Conservation (phyloP, 2,113 vertebrate species). For the Planiliza haematocheilus region DNA sequence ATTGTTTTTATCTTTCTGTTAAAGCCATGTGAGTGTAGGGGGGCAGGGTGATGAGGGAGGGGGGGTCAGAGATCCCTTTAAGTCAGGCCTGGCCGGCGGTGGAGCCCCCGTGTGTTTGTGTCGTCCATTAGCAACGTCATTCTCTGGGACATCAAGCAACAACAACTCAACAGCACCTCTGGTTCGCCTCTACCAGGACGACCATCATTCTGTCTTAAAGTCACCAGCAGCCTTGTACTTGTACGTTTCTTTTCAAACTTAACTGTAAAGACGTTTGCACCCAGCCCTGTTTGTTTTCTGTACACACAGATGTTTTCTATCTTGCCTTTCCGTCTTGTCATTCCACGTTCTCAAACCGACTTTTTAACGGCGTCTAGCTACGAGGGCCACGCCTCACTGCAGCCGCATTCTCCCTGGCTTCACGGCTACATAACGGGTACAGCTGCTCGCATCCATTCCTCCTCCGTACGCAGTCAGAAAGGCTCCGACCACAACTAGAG, state of each 20-base stretch:
- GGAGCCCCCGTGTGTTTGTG: no score
- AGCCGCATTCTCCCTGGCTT: neutral
- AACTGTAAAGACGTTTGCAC: constrained; percentile 59
- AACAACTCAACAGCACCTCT: constrained; percentile 63
- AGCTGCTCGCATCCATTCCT: neutral
- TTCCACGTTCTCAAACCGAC: constrained; percentile 56
- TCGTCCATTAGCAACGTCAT: constrained; percentile 48
- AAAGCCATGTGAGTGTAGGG: neutral
- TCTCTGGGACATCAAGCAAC: constrained; percentile 71
- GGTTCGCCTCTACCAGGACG: constrained; percentile 62
- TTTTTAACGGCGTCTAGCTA: constrained; percentile 54
- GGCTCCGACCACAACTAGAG: no score
- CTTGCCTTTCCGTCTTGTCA: constrained; percentile 65
- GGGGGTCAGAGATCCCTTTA: constrained; percentile 34
- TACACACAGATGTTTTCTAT: constrained; percentile 13
- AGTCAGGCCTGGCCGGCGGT: constrained; percentile 8
- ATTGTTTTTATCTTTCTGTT: neutral
- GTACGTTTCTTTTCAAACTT: constrained; percentile 64
- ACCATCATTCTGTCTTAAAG: constrained; percentile 81
- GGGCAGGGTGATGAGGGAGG: neutral
- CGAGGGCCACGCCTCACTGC: constrained; percentile 40
- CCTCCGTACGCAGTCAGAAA: no score
- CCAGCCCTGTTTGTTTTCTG: constrained; percentile 61
- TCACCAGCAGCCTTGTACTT: constrained; percentile 85
- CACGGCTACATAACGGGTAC: neutral